Evolutionary conservation across 2,888 invertebrate genomes (phyloP), one percentile per base, ranked within the genome.

Genomic region (Leucoptera coffeella): DNA sequence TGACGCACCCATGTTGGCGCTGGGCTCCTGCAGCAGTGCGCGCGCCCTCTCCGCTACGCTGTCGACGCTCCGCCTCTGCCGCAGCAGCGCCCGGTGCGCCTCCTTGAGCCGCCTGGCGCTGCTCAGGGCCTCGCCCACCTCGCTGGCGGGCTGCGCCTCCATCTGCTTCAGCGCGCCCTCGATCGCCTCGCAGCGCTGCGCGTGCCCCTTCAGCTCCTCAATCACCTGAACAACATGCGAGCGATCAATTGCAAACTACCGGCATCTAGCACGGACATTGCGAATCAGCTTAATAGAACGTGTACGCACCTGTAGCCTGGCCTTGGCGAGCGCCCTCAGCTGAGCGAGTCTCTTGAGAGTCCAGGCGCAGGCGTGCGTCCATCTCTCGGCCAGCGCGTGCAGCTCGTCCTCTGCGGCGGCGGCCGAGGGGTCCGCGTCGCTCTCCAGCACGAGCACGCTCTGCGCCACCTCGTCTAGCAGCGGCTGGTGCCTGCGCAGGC

Each of bases 311-410:
- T 11, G 25, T 19, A 25, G 53, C 55, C 73, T 76, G 75, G 27
- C 69, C 13, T 13, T n/a, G 22, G 77, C 56, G 29, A 57, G 53
- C 32, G 53, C 55, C 73, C 77, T 75, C 22, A 84, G 53, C 23
- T 77, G 72, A 30, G 75, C 74, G 45, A 76, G 69, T 29, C 80
- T 71, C 38, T 83, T 77, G 39, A 84, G 80, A 29, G 85, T 84
- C 89, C 90, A 91, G 37, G 80, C 78, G 43, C 89, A 87, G 33
- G 90, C 83, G 52, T 85, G 83, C 26, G 86, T 78, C 92, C 92
- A 92, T 27, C 91, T 75, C 56, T 90, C 88, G 31, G 86, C 85
- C 17, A 92, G 61, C 4, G 85, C 84, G 21, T 82, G 78, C 30
- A 92, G 59, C 48, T 86, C 82, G 55, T 88, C 87, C 50, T 91